Percentiles rank a stretch among this genome's conserved stretches.
Conservation (phyloP, 2,113 vertebrate genomes). For the Perccottus glenii region DNA sequence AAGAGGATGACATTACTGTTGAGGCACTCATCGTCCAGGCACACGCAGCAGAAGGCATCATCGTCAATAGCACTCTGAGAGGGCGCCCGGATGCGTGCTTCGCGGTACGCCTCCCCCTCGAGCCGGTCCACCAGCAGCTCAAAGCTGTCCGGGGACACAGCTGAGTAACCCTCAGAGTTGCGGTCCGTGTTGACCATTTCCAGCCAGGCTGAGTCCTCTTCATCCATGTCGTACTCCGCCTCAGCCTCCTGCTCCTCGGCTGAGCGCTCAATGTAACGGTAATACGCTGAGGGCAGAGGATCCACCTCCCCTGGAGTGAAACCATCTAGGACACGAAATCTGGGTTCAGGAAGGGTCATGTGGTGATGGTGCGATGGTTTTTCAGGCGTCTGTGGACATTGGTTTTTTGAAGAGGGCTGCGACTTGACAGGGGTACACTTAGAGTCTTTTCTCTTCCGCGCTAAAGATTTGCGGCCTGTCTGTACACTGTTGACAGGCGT, state of each 20-base stretch:
- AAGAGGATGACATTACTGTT: slow-evolving; percentile 99
- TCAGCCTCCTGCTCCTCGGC: slow-evolving; percentile 87
- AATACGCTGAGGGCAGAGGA: slow-evolving; percentile 87
- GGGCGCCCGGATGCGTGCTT: slow-evolving; percentile 86
- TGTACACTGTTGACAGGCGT: slow-evolving; percentile 80
- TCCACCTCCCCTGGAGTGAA: slow-evolving; percentile 80
- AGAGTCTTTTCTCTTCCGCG: slow-evolving; percentile 87
- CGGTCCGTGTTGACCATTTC: slow-evolving; percentile 93
- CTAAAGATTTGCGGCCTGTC: slow-evolving; percentile 80
- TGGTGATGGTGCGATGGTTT: slow-evolving; percentile 70
- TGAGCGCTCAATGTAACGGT: slow-evolving; percentile 90
- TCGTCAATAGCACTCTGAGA: slow-evolving; percentile 90
- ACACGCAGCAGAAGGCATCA: slow-evolving; percentile 97
- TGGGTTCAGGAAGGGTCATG: slow-evolving; percentile 88
- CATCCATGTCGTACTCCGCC: slow-evolving; percentile 98
- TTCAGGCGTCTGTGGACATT: slow-evolving; percentile 58
- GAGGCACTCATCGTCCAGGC: slow-evolving; percentile 97
- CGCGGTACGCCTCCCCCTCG: slow-evolving; percentile 93
- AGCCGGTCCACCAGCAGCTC: slow-evolving; percentile 92
- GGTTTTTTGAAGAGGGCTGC: slow-evolving; percentile 68
- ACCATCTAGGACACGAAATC: slow-evolving; percentile 86
- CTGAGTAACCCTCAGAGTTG: slow-evolving; percentile 82
- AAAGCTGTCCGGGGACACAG: slow-evolving; percentile 87
- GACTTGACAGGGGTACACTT: slow-evolving; percentile 64
- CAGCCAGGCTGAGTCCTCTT: slow-evolving; percentile 94